A percentile compares a stretch with the other conserved stretches of the same genome.
Conservation (phyloP, 2,888 invertebrate genomes). For the Ormyrus rosae region DNA sequence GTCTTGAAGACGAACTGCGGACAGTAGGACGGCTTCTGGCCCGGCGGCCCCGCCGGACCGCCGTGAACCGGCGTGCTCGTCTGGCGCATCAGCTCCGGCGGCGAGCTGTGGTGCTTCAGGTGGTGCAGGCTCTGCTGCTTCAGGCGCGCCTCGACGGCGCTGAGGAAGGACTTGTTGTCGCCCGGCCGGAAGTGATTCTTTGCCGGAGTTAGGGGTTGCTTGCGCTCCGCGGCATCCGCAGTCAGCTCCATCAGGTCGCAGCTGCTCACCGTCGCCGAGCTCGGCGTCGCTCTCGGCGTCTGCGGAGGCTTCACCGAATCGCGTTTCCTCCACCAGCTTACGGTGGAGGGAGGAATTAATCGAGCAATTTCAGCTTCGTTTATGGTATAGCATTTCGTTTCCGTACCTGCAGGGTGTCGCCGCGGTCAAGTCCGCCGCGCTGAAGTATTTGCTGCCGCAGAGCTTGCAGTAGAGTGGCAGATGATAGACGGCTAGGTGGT, state of each 20-base stretch:
- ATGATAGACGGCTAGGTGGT: conserved; percentile 49
- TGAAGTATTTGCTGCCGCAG: conserved; percentile 43
- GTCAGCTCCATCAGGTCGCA: background rate
- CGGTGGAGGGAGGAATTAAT: background rate
- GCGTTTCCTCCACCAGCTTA: background rate
- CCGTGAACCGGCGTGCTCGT: conserved; percentile 53
- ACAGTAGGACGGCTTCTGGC: conserved; percentile 13
- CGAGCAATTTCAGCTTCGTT: too few relatives aligned
- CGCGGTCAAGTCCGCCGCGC: background rate
- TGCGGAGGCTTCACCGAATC: background rate
- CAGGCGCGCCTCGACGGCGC: background rate
- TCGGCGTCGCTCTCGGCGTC: background rate
- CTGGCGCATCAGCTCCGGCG: conserved; percentile 42
- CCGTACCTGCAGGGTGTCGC: conserved; percentile 48
- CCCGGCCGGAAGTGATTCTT: background rate
- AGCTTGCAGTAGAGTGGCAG: conserved; percentile 52
- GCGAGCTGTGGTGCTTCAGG: conserved; percentile 38
- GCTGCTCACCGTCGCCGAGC: background rate
- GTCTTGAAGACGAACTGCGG: conserved; percentile 46
- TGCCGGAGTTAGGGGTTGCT: conserved; percentile 28
- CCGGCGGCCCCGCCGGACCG: background rate
- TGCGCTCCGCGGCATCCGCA: background rate
- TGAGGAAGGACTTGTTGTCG: background rate
- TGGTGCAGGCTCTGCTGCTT: conserved; percentile 42
- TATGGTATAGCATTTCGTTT: too few relatives aligned